Evolutionary conservation across 2,888 invertebrate species (phyloP).

Genomic region (Drosophila merina): DNA sequence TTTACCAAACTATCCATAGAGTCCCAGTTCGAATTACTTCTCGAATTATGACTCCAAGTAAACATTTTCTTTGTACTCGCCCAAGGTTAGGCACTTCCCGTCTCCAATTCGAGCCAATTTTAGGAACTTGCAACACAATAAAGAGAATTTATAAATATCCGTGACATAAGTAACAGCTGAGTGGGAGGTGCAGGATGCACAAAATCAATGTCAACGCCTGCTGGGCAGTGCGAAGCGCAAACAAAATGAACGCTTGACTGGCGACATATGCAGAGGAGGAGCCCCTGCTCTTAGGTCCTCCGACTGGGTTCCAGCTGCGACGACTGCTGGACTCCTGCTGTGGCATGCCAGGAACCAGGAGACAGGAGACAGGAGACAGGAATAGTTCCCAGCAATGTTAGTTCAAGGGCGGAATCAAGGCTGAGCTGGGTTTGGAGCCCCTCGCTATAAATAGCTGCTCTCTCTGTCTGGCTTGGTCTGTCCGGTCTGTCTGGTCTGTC

Average conservation of each 20-base stretch:
- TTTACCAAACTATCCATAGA: background rate
- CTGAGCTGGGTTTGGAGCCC: conserved; percentile 28
- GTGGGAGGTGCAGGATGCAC: conserved; percentile 34
- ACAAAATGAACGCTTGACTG: conserved; percentile 61
- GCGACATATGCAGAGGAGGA: conserved; percentile 58
- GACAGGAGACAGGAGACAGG: conserved; percentile 23
- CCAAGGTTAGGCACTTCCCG: background rate
- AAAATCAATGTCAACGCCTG: conserved; percentile 75
- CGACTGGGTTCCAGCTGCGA: conserved; percentile 74
- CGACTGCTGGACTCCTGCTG: conserved; percentile 19
- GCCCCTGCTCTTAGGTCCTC: conserved; percentile 11
- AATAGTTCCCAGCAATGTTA: conserved; percentile 45
- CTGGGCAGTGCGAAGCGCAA: conserved; percentile 30
- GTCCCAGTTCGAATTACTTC: no score
- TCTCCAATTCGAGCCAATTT: no score
- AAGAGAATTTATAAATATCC: conserved; percentile 33
- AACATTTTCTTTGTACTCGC: background rate
- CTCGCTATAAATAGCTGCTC: conserved; percentile 36
- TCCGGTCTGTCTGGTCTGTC: no score
- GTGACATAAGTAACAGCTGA: conserved; percentile 67
- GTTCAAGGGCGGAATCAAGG: conserved; percentile 57
- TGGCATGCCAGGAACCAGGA: conserved; percentile 14
- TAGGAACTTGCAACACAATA: no score
- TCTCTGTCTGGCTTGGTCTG: background rate
- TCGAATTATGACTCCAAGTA: no score